Evolutionary conservation across 2,113 vertebrate genomes (phyloP).

Genomic region (Myotis davidii): DNA sequence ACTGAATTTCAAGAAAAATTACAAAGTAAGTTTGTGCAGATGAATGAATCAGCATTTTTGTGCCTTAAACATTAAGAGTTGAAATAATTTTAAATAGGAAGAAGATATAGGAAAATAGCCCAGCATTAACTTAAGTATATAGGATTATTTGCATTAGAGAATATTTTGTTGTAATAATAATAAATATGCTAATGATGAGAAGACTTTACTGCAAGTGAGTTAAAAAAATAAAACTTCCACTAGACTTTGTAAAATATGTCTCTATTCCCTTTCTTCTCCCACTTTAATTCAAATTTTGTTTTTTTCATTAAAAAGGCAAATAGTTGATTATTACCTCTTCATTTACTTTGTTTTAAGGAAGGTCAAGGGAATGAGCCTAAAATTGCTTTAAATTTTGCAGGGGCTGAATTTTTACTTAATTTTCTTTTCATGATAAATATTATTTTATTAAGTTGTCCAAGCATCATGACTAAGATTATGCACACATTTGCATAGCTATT

Average conservation of each 20-base stretch:
- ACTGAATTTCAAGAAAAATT: constrained; percentile 68
- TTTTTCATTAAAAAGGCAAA: constrained; percentile 74
- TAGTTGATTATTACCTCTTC: constrained; percentile 69
- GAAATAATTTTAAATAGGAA: constrained; percentile 42
- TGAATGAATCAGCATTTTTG: constrained; percentile 68
- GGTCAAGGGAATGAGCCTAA: constrained; percentile 62
- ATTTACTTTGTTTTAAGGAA: constrained; percentile 75
- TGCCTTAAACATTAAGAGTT: constrained; percentile 57
- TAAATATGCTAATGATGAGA: constrained; percentile 53
- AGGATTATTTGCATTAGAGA: constrained; percentile 40
- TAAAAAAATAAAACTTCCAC: background rate
- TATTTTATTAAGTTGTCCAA: constrained; percentile 63
- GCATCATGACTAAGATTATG: constrained; percentile 45
- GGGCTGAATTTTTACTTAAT: constrained; percentile 67
- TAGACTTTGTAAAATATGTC: constrained; percentile 50
- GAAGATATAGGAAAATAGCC: background rate
- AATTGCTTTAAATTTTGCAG: constrained; percentile 67
- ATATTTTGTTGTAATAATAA: constrained; percentile 47
- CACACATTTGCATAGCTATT: constrained; percentile 57
- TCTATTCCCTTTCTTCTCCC: constrained; percentile 15
- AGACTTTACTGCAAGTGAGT: constrained; percentile 58
- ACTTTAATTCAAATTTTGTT: constrained; percentile 59
- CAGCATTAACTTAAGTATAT: constrained; percentile 15
- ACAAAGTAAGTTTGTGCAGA: constrained; percentile 52
- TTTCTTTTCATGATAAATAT: constrained; percentile 68